A percentile compares a stretch with the other conserved stretches of the same genome.
Conservation (phyloP, 2,888 invertebrate species). For the Tryphoninae sp. region DNA sequence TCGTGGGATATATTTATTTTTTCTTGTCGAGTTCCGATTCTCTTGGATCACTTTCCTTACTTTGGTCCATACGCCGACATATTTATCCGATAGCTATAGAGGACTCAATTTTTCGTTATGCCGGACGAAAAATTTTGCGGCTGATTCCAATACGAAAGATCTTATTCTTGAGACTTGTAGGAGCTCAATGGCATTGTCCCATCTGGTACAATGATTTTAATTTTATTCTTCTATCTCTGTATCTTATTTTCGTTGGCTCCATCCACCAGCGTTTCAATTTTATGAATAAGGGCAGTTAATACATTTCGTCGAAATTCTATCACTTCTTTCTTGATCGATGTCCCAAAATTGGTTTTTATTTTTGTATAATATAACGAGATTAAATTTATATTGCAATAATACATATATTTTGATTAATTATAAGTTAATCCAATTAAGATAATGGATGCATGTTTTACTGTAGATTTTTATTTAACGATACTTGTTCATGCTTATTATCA, state of each 20-base stretch:
- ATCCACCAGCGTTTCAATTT: neutral
- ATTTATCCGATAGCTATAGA: neutral
- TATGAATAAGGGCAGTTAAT: neutral
- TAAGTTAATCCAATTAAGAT: too few relatives aligned
- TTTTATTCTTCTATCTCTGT: neutral
- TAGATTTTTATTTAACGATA: too few relatives aligned
- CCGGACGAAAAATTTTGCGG: constrained; percentile 26
- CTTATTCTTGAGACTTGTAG: constrained; percentile 11
- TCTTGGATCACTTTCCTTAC: constrained; percentile 16
- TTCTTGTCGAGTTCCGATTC: neutral
- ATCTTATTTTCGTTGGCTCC: neutral
- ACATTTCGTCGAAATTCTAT: neutral
- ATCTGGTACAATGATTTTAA: constrained; percentile 8
- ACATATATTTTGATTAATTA: too few relatives aligned
- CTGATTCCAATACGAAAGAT: constrained; percentile 32
- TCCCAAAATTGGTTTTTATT: too few relatives aligned
- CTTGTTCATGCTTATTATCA: too few relatives aligned
- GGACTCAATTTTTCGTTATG: constrained; percentile 33
- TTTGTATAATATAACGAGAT: too few relatives aligned
- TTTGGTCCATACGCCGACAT: constrained; percentile 1
- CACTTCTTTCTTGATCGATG: too few relatives aligned
- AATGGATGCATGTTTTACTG: too few relatives aligned
- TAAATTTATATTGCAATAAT: too few relatives aligned
- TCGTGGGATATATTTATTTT: neutral
- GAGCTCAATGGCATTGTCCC: constrained; percentile 19